Evolutionary conservation across 1,140 invertebrate species (phyloP).

Genomic region (Chrysomallon squamiferum): DNA sequence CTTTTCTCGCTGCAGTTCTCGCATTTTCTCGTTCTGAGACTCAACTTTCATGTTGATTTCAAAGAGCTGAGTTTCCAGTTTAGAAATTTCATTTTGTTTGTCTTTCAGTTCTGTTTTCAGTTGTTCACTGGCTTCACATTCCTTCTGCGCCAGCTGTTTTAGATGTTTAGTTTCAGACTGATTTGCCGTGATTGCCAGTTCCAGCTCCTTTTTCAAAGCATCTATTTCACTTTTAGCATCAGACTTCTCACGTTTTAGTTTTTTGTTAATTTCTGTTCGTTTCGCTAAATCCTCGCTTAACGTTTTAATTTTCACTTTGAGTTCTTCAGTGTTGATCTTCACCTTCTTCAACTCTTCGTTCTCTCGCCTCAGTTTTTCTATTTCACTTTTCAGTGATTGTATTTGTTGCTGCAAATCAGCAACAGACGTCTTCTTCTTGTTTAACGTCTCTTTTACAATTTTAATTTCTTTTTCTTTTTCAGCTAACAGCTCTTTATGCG

Average conservation of each 20-base stretch:
- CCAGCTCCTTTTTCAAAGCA: slow-evolving; percentile 6
- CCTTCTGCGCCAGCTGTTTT: slow-evolving; percentile 6
- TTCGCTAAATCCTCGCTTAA: slow-evolving; percentile 12
- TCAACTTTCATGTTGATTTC: slow-evolving; percentile 12
- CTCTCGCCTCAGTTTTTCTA: slow-evolving; percentile 8
- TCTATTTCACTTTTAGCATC: slow-evolving; percentile 15
- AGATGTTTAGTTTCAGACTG: slow-evolving; percentile 2
- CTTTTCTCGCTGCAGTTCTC: slow-evolving; percentile 15
- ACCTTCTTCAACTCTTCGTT: slow-evolving; percentile 13
- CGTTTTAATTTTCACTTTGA: slow-evolving; percentile 7
- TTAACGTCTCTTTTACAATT: neutral
- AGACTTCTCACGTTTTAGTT: slow-evolving; percentile 21
- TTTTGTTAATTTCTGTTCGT: slow-evolving; percentile 5
- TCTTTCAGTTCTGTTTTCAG: slow-evolving; percentile 13
- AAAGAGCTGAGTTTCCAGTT: slow-evolving; percentile 12
- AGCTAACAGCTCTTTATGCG: too few relatives aligned
- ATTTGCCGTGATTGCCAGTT: neutral
- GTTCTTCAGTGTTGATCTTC: slow-evolving; percentile 7
- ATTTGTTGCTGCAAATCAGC: neutral
- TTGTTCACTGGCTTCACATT: slow-evolving; percentile 2
- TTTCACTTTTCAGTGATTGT: neutral
- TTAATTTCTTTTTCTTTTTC: neutral
- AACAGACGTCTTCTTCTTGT: neutral
- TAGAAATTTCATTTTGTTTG: slow-evolving; percentile 3
- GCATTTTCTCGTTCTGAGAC: slow-evolving; percentile 11